These are phyloP conservation scores for Pangasianodon gigas DNA, from an alignment of 2,113 vertebrate genomes.

Conservation along the genomic window DNA sequence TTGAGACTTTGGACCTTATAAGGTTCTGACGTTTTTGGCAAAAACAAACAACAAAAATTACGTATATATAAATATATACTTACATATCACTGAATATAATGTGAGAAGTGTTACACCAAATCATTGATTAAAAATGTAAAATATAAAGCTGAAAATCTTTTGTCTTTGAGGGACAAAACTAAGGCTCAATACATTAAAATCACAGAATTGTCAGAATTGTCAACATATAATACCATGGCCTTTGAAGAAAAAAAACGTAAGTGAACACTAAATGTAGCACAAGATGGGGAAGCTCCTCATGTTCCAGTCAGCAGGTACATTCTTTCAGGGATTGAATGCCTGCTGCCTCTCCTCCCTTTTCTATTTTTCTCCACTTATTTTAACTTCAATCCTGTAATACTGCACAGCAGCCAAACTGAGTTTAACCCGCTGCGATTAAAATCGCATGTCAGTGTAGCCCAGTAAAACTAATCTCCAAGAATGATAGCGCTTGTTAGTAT, in stretches of 20 bases:
- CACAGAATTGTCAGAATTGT: background rate
- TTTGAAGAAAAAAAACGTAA: background rate
- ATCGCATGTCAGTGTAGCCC: background rate
- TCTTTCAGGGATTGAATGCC: background rate
- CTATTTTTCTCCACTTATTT: background rate
- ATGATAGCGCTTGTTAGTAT: slow-evolving; percentile 7
- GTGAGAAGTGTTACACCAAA: background rate
- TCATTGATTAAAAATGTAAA: background rate
- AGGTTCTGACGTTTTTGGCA: too few species aligned
- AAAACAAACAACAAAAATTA: too few species aligned
- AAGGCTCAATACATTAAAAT: background rate
- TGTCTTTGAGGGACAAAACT: background rate
- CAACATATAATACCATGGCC: background rate
- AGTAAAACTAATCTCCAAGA: background rate
- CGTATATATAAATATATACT: too few species aligned
- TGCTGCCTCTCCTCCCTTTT: background rate
- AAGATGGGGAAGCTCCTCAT: background rate
- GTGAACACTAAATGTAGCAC: background rate
- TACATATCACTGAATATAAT: background rate
- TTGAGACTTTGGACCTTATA: background rate
- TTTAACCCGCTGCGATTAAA: background rate
- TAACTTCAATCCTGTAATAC: background rate
- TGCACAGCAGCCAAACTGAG: slow-evolving; percentile 11
- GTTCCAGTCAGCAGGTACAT: slow-evolving; percentile 8
- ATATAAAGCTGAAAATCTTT: background rate